Conservation (phyloP, 2,888 invertebrate species). For the Harpagoxenus sublaevis region DNA sequence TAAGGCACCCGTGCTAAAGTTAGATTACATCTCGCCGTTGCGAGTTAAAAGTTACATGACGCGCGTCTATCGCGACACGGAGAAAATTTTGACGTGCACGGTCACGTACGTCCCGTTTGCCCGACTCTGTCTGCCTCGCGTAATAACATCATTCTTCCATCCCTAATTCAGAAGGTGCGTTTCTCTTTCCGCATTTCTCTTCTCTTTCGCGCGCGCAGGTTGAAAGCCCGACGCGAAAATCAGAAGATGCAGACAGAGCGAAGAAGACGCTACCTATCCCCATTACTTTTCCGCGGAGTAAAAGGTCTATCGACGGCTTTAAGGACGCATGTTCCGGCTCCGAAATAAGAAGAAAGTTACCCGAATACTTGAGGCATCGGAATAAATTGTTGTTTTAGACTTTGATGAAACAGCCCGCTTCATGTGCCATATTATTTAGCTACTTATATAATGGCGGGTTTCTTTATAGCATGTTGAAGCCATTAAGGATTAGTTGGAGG, state of each 20-base stretch:
- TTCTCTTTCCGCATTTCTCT: slow-evolving; percentile 11
- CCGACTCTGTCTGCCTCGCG: slow-evolving; percentile 14
- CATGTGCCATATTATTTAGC: not conserved
- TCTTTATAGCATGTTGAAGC: not conserved
- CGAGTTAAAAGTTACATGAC: slow-evolving; percentile 26
- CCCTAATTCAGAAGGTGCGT: slow-evolving; percentile 48
- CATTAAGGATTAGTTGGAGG: not conserved
- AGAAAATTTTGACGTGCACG: slow-evolving; percentile 24
- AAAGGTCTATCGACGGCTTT: slow-evolving; percentile 40
- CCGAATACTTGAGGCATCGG: not conserved
- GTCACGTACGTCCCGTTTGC: slow-evolving; percentile 54
- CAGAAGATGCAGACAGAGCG: not conserved
- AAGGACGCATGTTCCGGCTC: not conserved
- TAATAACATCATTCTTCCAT: slow-evolving; percentile 60
- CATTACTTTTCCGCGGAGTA: slow-evolving; percentile 32
- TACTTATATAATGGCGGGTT: not conserved
- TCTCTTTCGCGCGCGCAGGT: not conserved
- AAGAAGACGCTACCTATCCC: not conserved
- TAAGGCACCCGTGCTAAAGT: not conserved
- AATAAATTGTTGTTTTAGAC: not conserved
- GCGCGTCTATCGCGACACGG: slow-evolving; percentile 21
- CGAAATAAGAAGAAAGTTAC: not conserved
- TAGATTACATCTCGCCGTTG: slow-evolving; percentile 17
- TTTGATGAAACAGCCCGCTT: not conserved
- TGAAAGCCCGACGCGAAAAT: not conserved